Evolutionary conservation across 2,888 invertebrate species (phyloP), one percentile per base, ranked within the genome.

Genomic region (Ennomos quercinarius): DNA sequence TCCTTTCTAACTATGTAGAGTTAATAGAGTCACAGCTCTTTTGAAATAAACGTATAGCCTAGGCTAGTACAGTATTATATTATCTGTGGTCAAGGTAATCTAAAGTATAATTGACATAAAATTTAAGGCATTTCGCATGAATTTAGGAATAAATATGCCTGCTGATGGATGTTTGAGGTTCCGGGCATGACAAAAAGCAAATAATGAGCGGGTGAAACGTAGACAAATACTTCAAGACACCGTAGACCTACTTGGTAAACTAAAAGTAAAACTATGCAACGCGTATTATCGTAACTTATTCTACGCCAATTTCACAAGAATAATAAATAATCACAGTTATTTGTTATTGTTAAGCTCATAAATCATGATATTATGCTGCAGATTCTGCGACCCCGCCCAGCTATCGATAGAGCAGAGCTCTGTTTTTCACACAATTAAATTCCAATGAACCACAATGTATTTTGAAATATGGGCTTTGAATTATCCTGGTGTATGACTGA

Each of bases 391-490:
- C 57, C 52, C 47, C 57, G 57, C 57, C 57, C 57, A 38, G 39
- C 17, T 48, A 40, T 35, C 52, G 47, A 58, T 58, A 58, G 35
- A 48, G 57, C 51, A 39, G 39, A 17, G 46, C 38, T 44, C 55
- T 52, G 57, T 61, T 64, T 63, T 64, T 67, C 67, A 63, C 67
- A 67, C 67, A 63, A 67, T 67, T 67, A 67, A 62, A 60, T 64
- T 67, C 47, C 66, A 64, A 67, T 67, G 58, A 64, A 64, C 62
- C 55, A 63, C 61, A 56, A 59, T 61, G 50, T 61, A 50, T 44
- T 41, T 54, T 60, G 57, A 57, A n/a, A 52, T 52, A 57, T 52
- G 40, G 37, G 34, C 12, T 27, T 48, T 47, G 39, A 52, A 42
- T 47, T 41, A 38, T n/a, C 38, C 2, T 42, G 11, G 12, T 11